Evolutionary conservation across 37 sponge, comb jelly and placozoan species (phyloP).

Genomic region (Chondrosia reniformis): DNA sequence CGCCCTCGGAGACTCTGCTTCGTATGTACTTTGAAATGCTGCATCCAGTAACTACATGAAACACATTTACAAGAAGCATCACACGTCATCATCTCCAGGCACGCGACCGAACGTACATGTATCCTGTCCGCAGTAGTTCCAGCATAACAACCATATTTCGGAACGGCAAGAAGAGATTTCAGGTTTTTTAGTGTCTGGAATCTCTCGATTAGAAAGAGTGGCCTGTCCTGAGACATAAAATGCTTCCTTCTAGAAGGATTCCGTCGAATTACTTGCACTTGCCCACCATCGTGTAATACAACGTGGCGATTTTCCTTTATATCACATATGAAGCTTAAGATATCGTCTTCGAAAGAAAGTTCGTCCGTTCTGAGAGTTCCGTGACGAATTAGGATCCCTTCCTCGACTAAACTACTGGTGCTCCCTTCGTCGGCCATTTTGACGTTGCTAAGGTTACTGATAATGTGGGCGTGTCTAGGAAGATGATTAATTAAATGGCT

Average conservation of each 20-base stretch:
- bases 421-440: neutral
- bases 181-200: neutral
- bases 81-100: neutral
- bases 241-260: neutral
- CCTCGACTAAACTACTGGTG: neutral
- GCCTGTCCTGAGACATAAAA: neutral
- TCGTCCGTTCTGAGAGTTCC: neutral
- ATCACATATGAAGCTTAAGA: conserved; percentile 7
- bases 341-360: conserved; percentile 5
- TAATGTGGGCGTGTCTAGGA: too few relatives aligned
- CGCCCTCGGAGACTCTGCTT: conserved; percentile 8
- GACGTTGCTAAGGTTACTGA: too few relatives aligned
- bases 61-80: neutral
- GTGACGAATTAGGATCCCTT: conserved; percentile 14
- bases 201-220: conserved; percentile 2
- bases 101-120: conserved; percentile 19
- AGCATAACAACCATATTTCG: conserved; percentile 31
- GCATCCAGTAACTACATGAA: conserved; percentile 35
- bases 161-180: conserved; percentile 29
- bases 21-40: conserved; percentile 37
- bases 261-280: neutral
- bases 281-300: conserved; percentile 6
- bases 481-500: too few relatives aligned
- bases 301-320: neutral
- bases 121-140: conserved; percentile 24